A percentile compares a stretch with the other conserved stretches of the same genome.
Evolutionary conservation across 2,888 invertebrate species (phyloP).

Genomic region (Microctonus brassicae): DNA sequence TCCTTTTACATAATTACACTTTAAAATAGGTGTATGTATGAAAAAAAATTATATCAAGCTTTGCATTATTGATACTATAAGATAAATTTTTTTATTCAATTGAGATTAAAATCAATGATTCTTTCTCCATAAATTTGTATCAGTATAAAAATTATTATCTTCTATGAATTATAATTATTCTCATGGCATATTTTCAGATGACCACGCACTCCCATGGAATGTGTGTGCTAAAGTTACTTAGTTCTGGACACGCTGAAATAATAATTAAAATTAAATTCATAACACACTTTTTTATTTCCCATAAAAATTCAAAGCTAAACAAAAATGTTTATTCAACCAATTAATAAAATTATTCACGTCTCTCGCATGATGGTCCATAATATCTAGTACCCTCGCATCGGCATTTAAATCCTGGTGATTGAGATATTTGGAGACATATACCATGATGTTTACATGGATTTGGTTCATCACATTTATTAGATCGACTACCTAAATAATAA

Average conservation of each 20-base stretch:
- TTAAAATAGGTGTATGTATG: no score
- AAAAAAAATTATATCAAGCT: no score
- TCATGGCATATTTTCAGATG: not conserved
- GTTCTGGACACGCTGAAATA: not conserved
- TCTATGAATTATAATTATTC: not conserved
- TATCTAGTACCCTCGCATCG: slow-evolving; percentile 82
- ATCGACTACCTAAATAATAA: slow-evolving; percentile 66
- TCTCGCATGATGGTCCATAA: slow-evolving; percentile 79
- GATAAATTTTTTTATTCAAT: no score
- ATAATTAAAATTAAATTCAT: not conserved
- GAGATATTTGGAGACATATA: slow-evolving; percentile 78
- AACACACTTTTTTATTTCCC: not conserved
- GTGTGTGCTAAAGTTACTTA: not conserved
- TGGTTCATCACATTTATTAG: slow-evolving; percentile 75
- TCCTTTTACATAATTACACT: no score
- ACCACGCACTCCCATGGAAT: not conserved
- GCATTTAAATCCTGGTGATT: slow-evolving; percentile 77
- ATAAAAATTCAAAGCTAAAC: not conserved
- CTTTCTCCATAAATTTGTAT: no score
- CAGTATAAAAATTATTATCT: not conserved
- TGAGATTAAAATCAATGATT: no score
- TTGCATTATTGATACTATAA: no score
- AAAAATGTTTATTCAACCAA: not conserved
- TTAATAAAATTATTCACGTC: slow-evolving; percentile 70
- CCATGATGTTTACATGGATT: slow-evolving; percentile 77